phyloP scores from a whole-genome alignment of 2,888 invertebrate genomes.

The Congeria kusceri region DNA sequence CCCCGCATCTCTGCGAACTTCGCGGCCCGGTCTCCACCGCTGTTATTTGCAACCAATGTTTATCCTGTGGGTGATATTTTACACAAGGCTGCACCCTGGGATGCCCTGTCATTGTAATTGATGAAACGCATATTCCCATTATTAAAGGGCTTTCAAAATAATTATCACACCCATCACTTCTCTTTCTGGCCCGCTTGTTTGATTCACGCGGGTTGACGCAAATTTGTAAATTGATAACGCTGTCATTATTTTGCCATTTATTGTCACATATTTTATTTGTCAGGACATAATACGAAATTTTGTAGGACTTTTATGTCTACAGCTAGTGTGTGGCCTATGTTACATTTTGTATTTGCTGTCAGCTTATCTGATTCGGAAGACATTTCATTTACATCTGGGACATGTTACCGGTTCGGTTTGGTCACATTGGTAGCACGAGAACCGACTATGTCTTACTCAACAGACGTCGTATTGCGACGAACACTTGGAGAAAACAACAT shows the following conservation, averaged over 20 bases:
- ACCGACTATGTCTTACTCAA: too few species aligned
- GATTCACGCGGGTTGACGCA: slow-evolving; percentile 16
- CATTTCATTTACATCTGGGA: slow-evolving; percentile 21
- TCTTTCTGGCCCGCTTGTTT: slow-evolving; percentile 11
- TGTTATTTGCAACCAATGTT: too few species aligned
- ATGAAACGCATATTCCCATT: slow-evolving; percentile 22
- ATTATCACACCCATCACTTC: slow-evolving; percentile 30
- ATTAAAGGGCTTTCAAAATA: slow-evolving; percentile 44
- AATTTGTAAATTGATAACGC: slow-evolving; percentile 40
- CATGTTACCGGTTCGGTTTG: background rate
- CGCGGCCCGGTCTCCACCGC: too few species aligned
- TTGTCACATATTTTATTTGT: slow-evolving; percentile 36
- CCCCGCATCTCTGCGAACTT: too few species aligned
- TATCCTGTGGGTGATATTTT: slow-evolving; percentile 1
- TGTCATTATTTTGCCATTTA: slow-evolving; percentile 41
- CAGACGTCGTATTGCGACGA: too few species aligned
- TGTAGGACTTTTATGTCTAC: slow-evolving; percentile 24
- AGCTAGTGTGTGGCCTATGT: slow-evolving; percentile 48
- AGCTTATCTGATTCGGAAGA: slow-evolving; percentile 21
- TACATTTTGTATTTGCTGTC: slow-evolving; percentile 17
- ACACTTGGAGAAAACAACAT: too few species aligned
- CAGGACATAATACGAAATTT: slow-evolving; percentile 19
- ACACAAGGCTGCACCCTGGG: slow-evolving; percentile 18
- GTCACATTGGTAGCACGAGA: background rate
- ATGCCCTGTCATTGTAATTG: slow-evolving; percentile 5